Evolutionary conservation across 2,113 vertebrate species (phyloP).

Genomic region (Podilymbus podiceps): DNA sequence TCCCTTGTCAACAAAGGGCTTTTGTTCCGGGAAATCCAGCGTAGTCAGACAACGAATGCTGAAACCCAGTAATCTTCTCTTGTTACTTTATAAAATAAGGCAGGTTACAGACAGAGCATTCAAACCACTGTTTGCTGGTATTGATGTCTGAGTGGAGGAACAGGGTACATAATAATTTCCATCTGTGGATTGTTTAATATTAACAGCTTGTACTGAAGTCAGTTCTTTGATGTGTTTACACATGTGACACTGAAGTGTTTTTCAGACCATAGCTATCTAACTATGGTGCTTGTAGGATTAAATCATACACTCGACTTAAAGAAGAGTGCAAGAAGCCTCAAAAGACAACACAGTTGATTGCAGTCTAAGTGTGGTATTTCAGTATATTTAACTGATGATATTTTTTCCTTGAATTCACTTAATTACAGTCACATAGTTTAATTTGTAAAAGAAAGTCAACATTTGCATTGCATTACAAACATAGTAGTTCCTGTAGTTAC

Average conservation of each 20-base stretch:
- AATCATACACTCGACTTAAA: conserved; percentile 44
- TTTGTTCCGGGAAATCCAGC: conserved; percentile 5
- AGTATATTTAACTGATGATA: conserved; percentile 45
- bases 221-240: conserved; percentile 45
- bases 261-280: conserved; percentile 37
- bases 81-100: conserved; percentile 20
- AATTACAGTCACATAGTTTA: conserved; percentile 50
- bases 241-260: conserved; percentile 39
- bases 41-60: neutral
- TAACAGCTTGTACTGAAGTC: neutral
- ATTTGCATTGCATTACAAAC: conserved; percentile 44
- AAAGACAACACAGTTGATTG: conserved; percentile 50
- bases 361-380: conserved; percentile 40
- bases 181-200: conserved; percentile 28
- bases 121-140: neutral
- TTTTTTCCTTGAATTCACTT: conserved; percentile 48
- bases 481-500: conserved; percentile 3
- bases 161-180: conserved; percentile 3
- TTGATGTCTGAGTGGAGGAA: neutral
- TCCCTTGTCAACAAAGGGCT: neutral
- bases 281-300: conserved; percentile 14
- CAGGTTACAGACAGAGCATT: conserved; percentile 11
- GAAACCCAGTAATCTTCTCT: neutral
- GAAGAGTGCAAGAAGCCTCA: neutral
- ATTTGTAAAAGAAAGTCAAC: conserved; percentile 53